Conservation (phyloP, 2,113 vertebrate genomes). For the Apodemus speciosus region DNA sequence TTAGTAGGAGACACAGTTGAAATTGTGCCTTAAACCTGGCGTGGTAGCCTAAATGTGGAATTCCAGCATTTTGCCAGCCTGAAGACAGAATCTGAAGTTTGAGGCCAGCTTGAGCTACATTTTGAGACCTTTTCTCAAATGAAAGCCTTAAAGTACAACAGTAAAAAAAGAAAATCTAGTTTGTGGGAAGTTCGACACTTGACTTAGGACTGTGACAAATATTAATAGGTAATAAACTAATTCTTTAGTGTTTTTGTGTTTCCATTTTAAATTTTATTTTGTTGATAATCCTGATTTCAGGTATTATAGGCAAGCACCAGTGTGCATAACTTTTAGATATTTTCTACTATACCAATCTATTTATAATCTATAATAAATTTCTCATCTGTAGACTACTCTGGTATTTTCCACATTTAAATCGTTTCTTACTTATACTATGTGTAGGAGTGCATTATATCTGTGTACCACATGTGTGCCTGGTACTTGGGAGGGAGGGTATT, state of each 20-base stretch:
- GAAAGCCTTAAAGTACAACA: neutral
- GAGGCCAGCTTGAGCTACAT: neutral
- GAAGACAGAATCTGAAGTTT: neutral
- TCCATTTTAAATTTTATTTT: neutral
- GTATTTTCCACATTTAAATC: neutral
- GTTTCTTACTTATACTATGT: neutral
- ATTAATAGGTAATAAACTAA: neutral
- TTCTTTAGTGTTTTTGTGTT: neutral
- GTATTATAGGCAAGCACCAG: neutral
- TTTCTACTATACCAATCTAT: neutral
- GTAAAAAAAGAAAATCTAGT: neutral
- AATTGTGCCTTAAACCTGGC: neutral
- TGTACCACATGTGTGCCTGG: neutral
- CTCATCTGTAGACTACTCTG: neutral
- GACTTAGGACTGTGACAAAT: neutral
- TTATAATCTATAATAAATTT: neutral
- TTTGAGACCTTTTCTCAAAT: neutral
- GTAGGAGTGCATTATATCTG: neutral
- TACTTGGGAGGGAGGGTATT: neutral
- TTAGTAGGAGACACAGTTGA: neutral
- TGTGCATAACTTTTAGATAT: neutral
- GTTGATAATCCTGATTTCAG: neutral
- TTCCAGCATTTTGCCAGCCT: neutral
- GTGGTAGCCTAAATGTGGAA: neutral
- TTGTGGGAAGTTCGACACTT: slow-evolving; percentile 15